Conservation (phyloP, 2,888 invertebrate genomes). For the Stenotaenia linearis region DNA sequence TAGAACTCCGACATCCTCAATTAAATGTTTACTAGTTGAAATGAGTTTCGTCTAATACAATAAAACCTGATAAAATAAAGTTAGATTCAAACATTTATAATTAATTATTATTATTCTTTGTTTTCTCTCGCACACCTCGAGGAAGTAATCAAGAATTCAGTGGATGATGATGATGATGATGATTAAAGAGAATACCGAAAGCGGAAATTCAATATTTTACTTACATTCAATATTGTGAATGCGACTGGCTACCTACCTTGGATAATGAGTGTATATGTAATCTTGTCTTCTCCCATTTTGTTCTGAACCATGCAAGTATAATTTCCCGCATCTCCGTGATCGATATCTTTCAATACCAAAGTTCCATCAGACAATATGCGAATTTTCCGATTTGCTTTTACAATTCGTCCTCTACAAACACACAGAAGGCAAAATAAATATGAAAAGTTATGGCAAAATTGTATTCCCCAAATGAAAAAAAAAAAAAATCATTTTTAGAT, state of each 20-base stretch:
- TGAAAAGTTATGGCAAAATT: neutral
- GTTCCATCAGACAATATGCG: constrained; percentile 83
- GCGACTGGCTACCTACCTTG: constrained; percentile 56
- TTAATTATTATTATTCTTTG: neutral
- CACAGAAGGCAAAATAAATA: neutral
- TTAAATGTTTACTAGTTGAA: too few relatives aligned
- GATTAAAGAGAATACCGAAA: neutral
- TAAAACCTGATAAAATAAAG: neutral
- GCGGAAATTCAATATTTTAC: constrained; percentile 14
- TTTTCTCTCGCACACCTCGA: neutral
- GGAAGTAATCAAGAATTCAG: constrained; percentile 6
- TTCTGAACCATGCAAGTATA: constrained; percentile 91
- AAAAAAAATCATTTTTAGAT: neutral
- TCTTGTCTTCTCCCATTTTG: constrained; percentile 84
- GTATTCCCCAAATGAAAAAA: neutral
- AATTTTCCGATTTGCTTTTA: constrained; percentile 47
- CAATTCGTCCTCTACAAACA: neutral
- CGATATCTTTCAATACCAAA: constrained; percentile 80
- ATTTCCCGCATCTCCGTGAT: constrained; percentile 85
- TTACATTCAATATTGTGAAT: neutral
- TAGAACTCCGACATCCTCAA: too few relatives aligned
- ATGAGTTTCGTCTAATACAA: too few relatives aligned
- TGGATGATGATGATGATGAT: neutral
- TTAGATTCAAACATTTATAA: neutral
- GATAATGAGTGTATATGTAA: constrained; percentile 81